phyloP scores from a whole-genome alignment of 2,797 vertebrate species.

The Macropodus opercularis region DNA sequence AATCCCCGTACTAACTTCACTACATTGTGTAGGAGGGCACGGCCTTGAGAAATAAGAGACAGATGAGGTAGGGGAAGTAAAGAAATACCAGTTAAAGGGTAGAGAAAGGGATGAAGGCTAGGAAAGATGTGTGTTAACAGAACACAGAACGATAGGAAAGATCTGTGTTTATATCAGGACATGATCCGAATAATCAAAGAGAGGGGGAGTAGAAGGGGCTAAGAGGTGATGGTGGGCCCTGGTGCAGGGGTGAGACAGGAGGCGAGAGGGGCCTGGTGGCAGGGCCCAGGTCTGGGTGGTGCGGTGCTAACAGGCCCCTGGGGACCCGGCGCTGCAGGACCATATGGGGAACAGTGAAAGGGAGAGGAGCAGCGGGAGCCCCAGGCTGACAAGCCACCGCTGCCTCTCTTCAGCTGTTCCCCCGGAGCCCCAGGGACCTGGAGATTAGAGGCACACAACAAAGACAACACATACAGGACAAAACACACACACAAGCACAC shows the following conservation, averaged over 20 bases:
- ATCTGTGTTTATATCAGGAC: slow-evolving; percentile 53
- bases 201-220: slow-evolving; percentile 43
- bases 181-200: slow-evolving; percentile 61
- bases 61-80: slow-evolving; percentile 84
- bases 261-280: slow-evolving; percentile 71
- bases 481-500: slow-evolving; percentile 27
- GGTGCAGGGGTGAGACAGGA: slow-evolving; percentile 70
- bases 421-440: slow-evolving; percentile 89
- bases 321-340: slow-evolving; percentile 75
- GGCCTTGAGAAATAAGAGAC: slow-evolving; percentile 88
- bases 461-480: slow-evolving; percentile 68
- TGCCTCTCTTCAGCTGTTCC: slow-evolving; percentile 91
- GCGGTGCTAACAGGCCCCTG: slow-evolving; percentile 77
- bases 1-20: slow-evolving; percentile 90
- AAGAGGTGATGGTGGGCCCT: slow-evolving; percentile 54
- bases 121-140: slow-evolving; percentile 26
- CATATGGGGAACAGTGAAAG: slow-evolving; percentile 83
- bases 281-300: slow-evolving; percentile 75
- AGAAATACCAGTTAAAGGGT: slow-evolving; percentile 85
- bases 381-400: slow-evolving; percentile 89
- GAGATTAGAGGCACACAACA: slow-evolving; percentile 82
- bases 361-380: slow-evolving; percentile 84
- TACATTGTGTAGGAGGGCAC: slow-evolving; percentile 83
- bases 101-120: slow-evolving; percentile 22
- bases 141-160: slow-evolving; percentile 46